Evolutionary conservation across 2,797 vertebrate genomes (phyloP).

Genomic region (Chaenodraco wilsoni): DNA sequence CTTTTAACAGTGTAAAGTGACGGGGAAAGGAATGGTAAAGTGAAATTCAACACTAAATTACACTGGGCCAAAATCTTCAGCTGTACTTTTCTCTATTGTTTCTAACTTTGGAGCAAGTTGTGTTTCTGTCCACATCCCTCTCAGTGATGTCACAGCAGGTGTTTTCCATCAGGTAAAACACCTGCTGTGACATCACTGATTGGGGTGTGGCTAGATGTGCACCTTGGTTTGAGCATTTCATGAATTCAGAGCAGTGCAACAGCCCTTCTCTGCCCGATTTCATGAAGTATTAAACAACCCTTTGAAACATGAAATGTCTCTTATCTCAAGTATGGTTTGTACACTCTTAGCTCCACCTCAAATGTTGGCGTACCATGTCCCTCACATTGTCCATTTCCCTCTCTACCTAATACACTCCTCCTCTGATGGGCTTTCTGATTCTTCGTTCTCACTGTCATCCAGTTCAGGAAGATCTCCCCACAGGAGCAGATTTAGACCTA

Average conservation of each 20-base stretch:
- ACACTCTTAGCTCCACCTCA: constrained; percentile 45
- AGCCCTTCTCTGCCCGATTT: constrained; percentile 27
- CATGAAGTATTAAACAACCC: constrained; percentile 59
- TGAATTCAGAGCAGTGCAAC: constrained; percentile 26
- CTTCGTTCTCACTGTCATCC: constrained; percentile 90
- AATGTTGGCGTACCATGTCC: constrained; percentile 27
- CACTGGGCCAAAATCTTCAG: constrained; percentile 5
- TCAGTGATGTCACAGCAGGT: constrained; percentile 37
- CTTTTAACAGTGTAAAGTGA: constrained; percentile 60
- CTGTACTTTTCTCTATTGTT: constrained; percentile 3
- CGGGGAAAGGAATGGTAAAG: constrained; percentile 59
- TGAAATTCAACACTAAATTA: constrained; percentile 56
- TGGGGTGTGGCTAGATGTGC: background rate
- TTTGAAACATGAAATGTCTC: constrained; percentile 52
- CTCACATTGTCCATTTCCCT: constrained; percentile 43
- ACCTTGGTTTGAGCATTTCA: constrained; percentile 17
- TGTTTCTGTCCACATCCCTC: background rate
- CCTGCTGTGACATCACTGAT: constrained; percentile 42
- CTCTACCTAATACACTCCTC: constrained; percentile 92
- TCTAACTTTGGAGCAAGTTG: background rate
- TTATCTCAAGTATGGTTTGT: constrained; percentile 55
- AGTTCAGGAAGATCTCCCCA: constrained; percentile 95
- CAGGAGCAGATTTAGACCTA: constrained; percentile 92
- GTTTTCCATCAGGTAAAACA: constrained; percentile 36
- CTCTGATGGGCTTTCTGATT: constrained; percentile 83